These are phyloP conservation scores for Syngnathus rostellatus DNA, from an alignment of 2,797 vertebrate genomes.

Conservation along the genomic window DNA sequence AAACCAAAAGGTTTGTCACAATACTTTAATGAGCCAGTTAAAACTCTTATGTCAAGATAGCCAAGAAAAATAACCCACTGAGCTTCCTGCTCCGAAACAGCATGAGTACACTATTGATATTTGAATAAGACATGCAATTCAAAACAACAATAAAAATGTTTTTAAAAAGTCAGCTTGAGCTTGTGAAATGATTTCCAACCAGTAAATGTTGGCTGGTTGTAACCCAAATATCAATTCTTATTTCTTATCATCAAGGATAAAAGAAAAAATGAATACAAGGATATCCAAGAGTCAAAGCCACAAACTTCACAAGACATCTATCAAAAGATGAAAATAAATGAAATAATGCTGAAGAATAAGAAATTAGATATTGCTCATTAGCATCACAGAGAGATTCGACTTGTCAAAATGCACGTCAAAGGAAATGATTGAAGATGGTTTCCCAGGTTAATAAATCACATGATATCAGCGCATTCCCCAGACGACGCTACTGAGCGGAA, in stretches of 20 bases:
- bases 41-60: slow-evolving; percentile 31
- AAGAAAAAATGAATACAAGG: neutral
- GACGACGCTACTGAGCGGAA: neutral
- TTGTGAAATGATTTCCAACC: neutral
- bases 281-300: neutral
- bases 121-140: neutral
- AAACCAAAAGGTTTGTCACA: slow-evolving; percentile 10
- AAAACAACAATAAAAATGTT: neutral
- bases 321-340: neutral
- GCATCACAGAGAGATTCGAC: neutral
- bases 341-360: neutral
- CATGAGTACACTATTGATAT: slow-evolving; percentile 8
- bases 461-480: neutral
- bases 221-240: neutral
- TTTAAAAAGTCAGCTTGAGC: neutral
- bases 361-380: neutral
- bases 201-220: neutral
- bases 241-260: neutral
- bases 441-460: neutral
- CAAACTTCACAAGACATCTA: neutral
- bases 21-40: neutral
- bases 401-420: neutral
- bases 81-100: slow-evolving; percentile 16
- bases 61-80: slow-evolving; percentile 26
- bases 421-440: neutral